Conservation (phyloP, 2,797 vertebrate species). For the Yasuhikotakia modesta region DNA sequence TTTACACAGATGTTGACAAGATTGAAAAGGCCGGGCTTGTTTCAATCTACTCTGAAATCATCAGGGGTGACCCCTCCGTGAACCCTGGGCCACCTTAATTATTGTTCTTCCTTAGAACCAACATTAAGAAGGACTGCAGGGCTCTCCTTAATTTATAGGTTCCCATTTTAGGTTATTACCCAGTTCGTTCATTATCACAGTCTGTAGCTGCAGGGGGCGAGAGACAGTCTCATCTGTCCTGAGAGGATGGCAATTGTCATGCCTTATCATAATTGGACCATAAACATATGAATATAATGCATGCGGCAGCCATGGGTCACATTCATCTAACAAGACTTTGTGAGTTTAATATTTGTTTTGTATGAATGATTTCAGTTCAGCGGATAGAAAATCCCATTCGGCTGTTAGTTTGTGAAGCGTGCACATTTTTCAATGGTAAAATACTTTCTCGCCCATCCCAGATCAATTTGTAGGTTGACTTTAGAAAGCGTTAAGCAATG, state of each 20-base stretch:
- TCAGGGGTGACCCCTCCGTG: conserved; percentile 32
- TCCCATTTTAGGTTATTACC: conserved; percentile 41
- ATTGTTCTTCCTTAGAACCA: conserved; percentile 31
- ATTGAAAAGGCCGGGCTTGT: conserved; percentile 38
- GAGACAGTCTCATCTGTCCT: conserved; percentile 30
- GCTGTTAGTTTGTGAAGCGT: neutral
- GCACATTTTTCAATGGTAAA: neutral
- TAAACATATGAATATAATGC: conserved; percentile 42
- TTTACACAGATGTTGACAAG: conserved; percentile 7
- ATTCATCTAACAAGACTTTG: conserved; percentile 21
- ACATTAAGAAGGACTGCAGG: conserved; percentile 35
- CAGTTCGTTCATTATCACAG: conserved; percentile 9
- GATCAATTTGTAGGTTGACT: neutral
- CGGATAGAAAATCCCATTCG: neutral
- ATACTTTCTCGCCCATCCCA: neutral
- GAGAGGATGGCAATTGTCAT: conserved; percentile 24
- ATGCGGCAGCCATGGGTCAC: conserved; percentile 19
- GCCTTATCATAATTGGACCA: conserved; percentile 34
- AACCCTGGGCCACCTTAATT: conserved; percentile 50
- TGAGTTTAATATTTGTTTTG: conserved; percentile 26
- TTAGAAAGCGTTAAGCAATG: neutral
- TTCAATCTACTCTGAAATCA: conserved; percentile 29
- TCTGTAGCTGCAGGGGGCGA: conserved; percentile 22
- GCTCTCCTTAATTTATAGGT: conserved; percentile 40
- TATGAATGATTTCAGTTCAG: conserved; percentile 10